Evolutionary conservation across 2,797 vertebrate genomes (phyloP), one percentile per base, ranked within the genome.

Genomic region (Anableps anableps): DNA sequence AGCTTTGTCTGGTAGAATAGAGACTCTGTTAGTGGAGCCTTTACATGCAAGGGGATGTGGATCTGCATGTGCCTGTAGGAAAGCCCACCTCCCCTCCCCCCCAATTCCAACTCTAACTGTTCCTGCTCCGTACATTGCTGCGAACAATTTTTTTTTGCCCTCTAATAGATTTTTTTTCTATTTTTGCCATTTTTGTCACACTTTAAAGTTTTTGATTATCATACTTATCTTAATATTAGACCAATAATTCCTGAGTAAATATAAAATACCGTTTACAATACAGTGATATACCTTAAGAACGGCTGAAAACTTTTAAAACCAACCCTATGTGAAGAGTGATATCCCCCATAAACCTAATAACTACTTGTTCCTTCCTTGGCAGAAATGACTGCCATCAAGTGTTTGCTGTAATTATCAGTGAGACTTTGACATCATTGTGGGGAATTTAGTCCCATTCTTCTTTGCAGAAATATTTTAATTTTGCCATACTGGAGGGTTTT

Each of bases 71-170:
- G 29, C 9, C 21, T 76, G 26, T 64, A 41, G 6, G 21, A 53
- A 38, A 29, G 60, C 9, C 43, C 55, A 29, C 4, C 29, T 16
- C n/a, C 58, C 58, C 4, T 75, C 76, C 36, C 19, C 51, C 74
- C 47, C n/a, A n/a, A n/a, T n/a, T n/a, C n/a, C n/a, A n/a, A n/a
- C n/a, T 78, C 76, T 80, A 51, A 82, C 50, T 36, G 75, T 58
- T 0, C 36, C 11, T 31, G 31, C 16, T 34, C 16, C n/a, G 1
- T 47, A 21, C 41, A 43, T 16, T 71, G 6, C 14, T n/a, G 11
- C 26, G 68, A 29, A 71, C 11, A 6, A 66, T 11, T 38, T 4
- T 21, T 29, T 38, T 38, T 23, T 19, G 34, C 16, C 31, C 21
- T 4, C 19, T 41, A 2, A 23, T 7, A 41, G 17, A 68, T 68